A percentile compares a stretch with the other conserved stretches of the same genome.
These are phyloP conservation scores for Pseudanteris insignis DNA, from an alignment of 2,888 invertebrate species.

Conservation along the genomic window DNA sequence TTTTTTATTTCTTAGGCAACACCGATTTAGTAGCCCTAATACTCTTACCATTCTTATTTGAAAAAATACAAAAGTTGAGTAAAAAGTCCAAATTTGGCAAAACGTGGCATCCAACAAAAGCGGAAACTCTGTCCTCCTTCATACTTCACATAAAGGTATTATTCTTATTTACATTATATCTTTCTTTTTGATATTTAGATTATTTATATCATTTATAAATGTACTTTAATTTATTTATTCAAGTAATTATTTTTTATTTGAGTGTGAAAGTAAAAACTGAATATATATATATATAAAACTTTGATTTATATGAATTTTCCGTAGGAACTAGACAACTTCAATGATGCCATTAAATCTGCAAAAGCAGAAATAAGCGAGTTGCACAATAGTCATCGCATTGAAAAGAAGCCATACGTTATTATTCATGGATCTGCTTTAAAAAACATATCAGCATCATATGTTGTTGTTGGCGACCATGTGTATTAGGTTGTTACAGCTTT, in stretches of 20 bases:
- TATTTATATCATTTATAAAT: too few species aligned
- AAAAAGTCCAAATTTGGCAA: constrained; percentile 15
- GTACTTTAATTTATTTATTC: too few species aligned
- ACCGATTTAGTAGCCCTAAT: constrained; percentile 8
- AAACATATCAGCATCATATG: constrained; percentile 8
- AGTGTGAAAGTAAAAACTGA: too few species aligned
- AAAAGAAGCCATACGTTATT: constrained; percentile 12
- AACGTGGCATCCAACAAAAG: constrained; percentile 13
- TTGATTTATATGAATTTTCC: neutral
- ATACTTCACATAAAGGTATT: constrained; percentile 13
- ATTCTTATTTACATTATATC: too few species aligned
- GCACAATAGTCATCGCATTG: constrained; percentile 7
- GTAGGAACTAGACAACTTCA: neutral
- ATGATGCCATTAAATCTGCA: too few species aligned
- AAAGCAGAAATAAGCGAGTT: neutral
- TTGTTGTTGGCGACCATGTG: constrained; percentile 1
- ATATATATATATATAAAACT: too few species aligned
- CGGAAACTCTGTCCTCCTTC: constrained; percentile 1
- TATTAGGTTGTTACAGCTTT: constrained; percentile 9
- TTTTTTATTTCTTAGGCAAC: neutral
- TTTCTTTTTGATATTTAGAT: too few species aligned
- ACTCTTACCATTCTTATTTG: constrained; percentile 11
- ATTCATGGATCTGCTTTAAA: constrained; percentile 12
- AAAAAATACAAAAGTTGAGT: constrained; percentile 11
- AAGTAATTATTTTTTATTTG: too few species aligned